Evolutionary conservation across 2,888 invertebrate genomes (phyloP).

Genomic region (Pyrocoelia pectoralis): DNA sequence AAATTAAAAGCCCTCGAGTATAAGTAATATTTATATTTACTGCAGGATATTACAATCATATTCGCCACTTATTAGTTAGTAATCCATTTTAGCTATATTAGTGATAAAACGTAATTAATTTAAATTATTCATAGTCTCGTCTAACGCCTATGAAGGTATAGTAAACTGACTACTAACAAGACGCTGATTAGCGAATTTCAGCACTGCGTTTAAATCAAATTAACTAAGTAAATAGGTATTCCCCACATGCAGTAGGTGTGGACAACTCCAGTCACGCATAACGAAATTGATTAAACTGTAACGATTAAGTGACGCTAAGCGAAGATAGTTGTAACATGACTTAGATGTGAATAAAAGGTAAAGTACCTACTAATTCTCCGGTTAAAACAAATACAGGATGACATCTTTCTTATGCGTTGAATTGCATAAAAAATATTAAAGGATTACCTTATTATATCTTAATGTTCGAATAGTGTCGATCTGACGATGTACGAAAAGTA

Average conservation of each 20-base stretch:
- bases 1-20: neutral
- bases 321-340: too few species aligned
- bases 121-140: neutral
- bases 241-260: neutral
- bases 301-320: too few species aligned
- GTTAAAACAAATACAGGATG: too few species aligned
- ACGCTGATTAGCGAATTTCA: slow-evolving; percentile 13
- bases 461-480: neutral
- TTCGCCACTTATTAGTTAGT: neutral
- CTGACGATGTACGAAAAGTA: too few species aligned
- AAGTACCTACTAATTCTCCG: too few species aligned
- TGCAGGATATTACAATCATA: neutral
- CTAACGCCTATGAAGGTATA: neutral
- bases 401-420: too few species aligned
- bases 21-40: neutral
- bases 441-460: neutral
- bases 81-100: neutral
- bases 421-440: too few species aligned
- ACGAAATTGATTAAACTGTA: slow-evolving; percentile 19
- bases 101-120: slow-evolving; percentile 10
- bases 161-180: slow-evolving; percentile 12
- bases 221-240: slow-evolving; percentile 12
- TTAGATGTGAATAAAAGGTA: too few species aligned
- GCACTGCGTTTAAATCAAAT: slow-evolving; percentile 8
- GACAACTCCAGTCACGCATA: slow-evolving; percentile 18